Base-by-base conservation (phyloP, 2,113 vertebrate species). In the Glaucomys volans region DNA sequence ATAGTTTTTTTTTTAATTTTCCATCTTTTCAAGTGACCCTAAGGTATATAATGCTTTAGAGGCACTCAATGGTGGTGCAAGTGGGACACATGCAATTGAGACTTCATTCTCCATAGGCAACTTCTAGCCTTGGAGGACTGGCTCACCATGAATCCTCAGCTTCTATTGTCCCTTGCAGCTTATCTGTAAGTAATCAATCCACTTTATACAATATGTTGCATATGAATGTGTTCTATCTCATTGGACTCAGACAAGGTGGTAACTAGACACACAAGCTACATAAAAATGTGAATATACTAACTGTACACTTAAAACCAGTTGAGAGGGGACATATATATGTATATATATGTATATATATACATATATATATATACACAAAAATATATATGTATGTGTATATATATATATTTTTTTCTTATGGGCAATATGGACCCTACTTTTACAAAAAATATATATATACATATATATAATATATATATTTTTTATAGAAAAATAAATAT, bases 1-100 rank as follows among this genome's bases (percentile, higher is more conserved):
- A 87, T 75, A 17, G 7, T 81, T 67, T 85, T 80, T 47, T 81
- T 67, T 85, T 80, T 66, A n/a, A 30, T 30, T 90, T 89, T 92
- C 37, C 2, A 3, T 94, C 59, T 90, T 66, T 91, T 8, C 42
- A 79, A 67, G 24, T 50, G 32, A 77, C 32, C 35, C 22, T 77
- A 42, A 66, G 9, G 75, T 17, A 77, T 7, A 66, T 12, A 47
- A 84, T 18, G 52, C 9, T 2, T 42, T 35, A 66, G 82, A 84
- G 62, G 24, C 42, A 30, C 30, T 66, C 42, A 35, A 62, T 30
- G 47, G 8, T 16, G 35, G 10, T 47, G 42, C 42, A n/a, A 84
- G 62, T 14, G 18, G 40, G 42, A 62, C 8, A 2, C 17, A 32
- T 44, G 32, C 10, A 66, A 32, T 8, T 47, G 42, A 30, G 62